Base-by-base conservation (phyloP, 2,888 invertebrate genomes). In the Andrena hattorfiana region DNA sequence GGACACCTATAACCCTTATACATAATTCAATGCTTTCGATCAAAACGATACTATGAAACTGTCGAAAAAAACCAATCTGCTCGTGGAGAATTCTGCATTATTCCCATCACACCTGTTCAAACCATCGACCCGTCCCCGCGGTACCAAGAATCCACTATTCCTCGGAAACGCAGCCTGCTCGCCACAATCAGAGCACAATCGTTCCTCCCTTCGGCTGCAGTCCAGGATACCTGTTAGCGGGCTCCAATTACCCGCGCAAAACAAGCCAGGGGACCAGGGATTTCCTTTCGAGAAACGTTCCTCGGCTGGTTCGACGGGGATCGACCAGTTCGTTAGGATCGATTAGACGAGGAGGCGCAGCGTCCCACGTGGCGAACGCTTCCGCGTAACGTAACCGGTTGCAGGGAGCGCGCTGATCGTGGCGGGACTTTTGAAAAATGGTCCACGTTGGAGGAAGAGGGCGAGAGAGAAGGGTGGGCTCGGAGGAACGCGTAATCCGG, bases 401-500 rank as follows among this genome's bases (percentile, higher is more conserved):
- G 26, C 30, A 23, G 20, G 42, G 49, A 20, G 54, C 54, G 10
- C 67, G n/a, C 23, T 0, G 66, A 6, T 20, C 30, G n/a, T 10
- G 23, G 10, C 13, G n/a, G 63, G n/a, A 13, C 16, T 32, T 56
- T 66, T 62, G 81, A 86, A 87, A 90, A 86, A 86, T 89, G 77
- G 81, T 89, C 85, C 72, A 48, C 30, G 71, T 80, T 64, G 69
- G 77, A 85, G 51, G n/a, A 42, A 67, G 70, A 28, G 51, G 28
- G 3, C 26, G 8, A 23, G n/a, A 20, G 51, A 64, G 42, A 48
- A 30, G 48, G 66, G 73, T 16, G 42, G 48, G 49, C 35, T 2
- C 56, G 56, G 8, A 56, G 69, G 66, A 64, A 75, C 75, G 64
- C 72, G 85, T 88, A 87, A 89, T 89, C 87, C 87, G 16, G 69